Evolutionary conservation across 2,888 invertebrate genomes (phyloP).

Genomic region (Dexiosoma caninum): DNA sequence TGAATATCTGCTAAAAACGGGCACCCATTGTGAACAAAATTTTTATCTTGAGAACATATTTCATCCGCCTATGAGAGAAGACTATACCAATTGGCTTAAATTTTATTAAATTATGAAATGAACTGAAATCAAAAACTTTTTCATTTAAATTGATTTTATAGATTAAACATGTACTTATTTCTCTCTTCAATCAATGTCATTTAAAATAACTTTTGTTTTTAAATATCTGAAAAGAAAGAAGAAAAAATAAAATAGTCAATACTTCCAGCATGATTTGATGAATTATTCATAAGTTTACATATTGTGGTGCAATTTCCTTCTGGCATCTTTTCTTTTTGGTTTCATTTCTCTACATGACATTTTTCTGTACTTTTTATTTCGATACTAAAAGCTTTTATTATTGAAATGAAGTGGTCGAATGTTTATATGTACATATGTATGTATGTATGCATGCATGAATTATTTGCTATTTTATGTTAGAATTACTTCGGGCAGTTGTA

Average conservation of each 20-base stretch:
- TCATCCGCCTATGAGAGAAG: no score
- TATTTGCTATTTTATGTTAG: no score
- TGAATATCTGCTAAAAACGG: no score
- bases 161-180: constrained; percentile 26
- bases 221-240: not conserved
- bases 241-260: constrained; percentile 11
- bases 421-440: no score
- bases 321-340: not conserved
- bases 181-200: constrained; percentile 54
- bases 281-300: constrained; percentile 61
- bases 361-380: not conserved
- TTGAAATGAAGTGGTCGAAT: constrained; percentile 8
- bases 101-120: no score
- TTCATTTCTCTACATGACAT: not conserved
- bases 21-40: no score
- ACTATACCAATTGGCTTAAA: no score
- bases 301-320: constrained; percentile 4
- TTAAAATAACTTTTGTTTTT: constrained; percentile 48
- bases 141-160: constrained; percentile 1
- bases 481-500: no score
- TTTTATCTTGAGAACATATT: no score
- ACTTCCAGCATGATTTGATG: constrained; percentile 50
- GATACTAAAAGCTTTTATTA: not conserved
- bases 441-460: no score
- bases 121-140: no score